A percentile compares a stretch with the other conserved stretches of the same genome.
Conservation (phyloP, 2,888 invertebrate genomes). For the Lypha dubia region DNA sequence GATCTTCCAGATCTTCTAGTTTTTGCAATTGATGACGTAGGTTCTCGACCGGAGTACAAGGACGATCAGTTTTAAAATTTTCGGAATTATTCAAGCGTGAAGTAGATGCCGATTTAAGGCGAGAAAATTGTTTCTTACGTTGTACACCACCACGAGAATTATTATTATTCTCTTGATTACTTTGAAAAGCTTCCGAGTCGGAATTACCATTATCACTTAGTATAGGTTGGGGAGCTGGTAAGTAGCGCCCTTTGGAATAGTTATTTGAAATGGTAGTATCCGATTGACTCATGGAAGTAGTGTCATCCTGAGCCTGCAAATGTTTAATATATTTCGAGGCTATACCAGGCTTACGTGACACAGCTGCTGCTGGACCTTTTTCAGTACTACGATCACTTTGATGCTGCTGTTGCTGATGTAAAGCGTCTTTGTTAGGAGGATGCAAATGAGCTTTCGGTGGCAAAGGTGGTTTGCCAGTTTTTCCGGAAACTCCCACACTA, state of each 20-base stretch:
- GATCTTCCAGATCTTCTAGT: slow-evolving; percentile 92
- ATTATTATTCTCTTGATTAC: slow-evolving; percentile 84
- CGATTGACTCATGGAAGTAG: slow-evolving; percentile 82
- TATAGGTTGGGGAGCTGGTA: slow-evolving; percentile 76
- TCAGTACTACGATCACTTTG: slow-evolving; percentile 75
- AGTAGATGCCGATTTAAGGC: slow-evolving; percentile 88
- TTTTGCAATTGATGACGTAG: slow-evolving; percentile 91
- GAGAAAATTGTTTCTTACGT: slow-evolving; percentile 87
- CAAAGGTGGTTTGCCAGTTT: slow-evolving; percentile 77
- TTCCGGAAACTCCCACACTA: slow-evolving; percentile 69
- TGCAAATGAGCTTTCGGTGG: slow-evolving; percentile 80
- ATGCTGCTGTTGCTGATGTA: slow-evolving; percentile 48
- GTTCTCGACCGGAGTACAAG: slow-evolving; percentile 90
- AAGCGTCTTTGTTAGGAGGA: slow-evolving; percentile 58
- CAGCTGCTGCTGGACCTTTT: slow-evolving; percentile 55
- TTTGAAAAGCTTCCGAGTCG: slow-evolving; percentile 80
- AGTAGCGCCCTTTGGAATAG: slow-evolving; percentile 80
- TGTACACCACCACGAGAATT: slow-evolving; percentile 81
- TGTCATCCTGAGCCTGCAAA: slow-evolving; percentile 80
- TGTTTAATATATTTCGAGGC: slow-evolving; percentile 82
- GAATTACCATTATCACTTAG: slow-evolving; percentile 83
- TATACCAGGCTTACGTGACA: slow-evolving; percentile 77
- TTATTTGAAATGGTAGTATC: slow-evolving; percentile 83
- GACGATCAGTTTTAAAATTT: slow-evolving; percentile 82
- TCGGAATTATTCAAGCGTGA: slow-evolving; percentile 86